Conservation (phyloP, 2,888 invertebrate species). For the Heliconius cydno region DNA sequence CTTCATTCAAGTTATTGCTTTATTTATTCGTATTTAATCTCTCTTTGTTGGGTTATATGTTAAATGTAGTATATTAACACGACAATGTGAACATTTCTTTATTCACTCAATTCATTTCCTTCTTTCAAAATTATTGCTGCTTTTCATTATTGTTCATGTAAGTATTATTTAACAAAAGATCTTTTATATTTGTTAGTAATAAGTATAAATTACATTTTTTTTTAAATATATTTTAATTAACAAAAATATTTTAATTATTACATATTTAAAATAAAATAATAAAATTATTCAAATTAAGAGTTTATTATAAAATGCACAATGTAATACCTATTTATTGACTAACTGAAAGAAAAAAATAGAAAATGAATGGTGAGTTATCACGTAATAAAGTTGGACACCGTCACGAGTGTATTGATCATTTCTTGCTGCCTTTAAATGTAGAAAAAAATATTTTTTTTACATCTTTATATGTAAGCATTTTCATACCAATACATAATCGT, state of each 20-base stretch:
- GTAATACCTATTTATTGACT: not conserved
- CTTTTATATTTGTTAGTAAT: not conserved
- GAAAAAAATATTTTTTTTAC: not conserved
- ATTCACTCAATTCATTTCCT: not conserved
- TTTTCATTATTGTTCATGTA: not conserved
- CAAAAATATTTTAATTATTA: too few species aligned
- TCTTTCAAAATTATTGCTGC: too few species aligned
- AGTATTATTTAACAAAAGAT: not conserved
- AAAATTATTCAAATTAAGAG: not conserved
- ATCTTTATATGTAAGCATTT: too few species aligned
- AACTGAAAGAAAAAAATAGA: not conserved
- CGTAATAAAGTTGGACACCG: not conserved
- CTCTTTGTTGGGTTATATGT: not conserved
- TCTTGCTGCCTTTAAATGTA: not conserved
- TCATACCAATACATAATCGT: too few species aligned
- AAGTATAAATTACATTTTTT: too few species aligned
- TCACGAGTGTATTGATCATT: not conserved
- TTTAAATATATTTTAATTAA: too few species aligned
- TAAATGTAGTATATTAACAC: not conserved
- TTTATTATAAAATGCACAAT: not conserved
- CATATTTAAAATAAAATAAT: too few species aligned
- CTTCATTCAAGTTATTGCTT: conserved; percentile 13
- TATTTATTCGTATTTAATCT: conserved; percentile 6
- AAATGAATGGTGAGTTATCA: conserved; percentile 1
- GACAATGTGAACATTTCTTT: not conserved